Evolutionary conservation across 2,888 invertebrate genomes (phyloP), one percentile per base, ranked within the genome.

Genomic region (Venustoraphidia nigricollis): DNA sequence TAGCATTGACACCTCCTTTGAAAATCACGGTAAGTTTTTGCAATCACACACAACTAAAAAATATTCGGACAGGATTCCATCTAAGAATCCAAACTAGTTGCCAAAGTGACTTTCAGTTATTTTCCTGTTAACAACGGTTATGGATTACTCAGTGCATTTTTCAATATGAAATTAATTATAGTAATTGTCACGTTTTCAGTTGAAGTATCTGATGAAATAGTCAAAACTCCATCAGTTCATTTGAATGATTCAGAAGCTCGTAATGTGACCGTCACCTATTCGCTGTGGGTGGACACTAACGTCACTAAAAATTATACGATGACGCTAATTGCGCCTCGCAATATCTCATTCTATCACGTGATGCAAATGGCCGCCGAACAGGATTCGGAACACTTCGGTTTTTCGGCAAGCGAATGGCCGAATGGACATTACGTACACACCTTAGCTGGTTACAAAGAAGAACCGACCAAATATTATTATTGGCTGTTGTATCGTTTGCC

Each of bases 381-480:
- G 58, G 87, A 89, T 62, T 72, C 82, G 1, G 27, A 27, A 6
- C 71, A 71, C 55, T 75, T 72, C 55, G 61, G 66, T 47, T 71
- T 66, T 59, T 68, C 51, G 54, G 87, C 90, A 0, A 82, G 87
- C 56, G 86, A 88, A 62, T 91, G 91, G 91, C 90, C 91, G 2
- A 91, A 90, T 62, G 91, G 91, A 0, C 90, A 91, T 64, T 91
- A 91, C 64, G 87, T 91, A 27, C 90, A 91, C 66, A 90, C 90
- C 0, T 70, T 91, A 54, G 85, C 81, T 1, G 84, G 83, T 0
- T 81, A 79, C 61, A 81, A 81, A 62, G 86, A 87, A 61, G 83
- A 85, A 59, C 84, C 84, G 0, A 80, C 83, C 76, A 82, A 87
- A 44, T 91, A 90, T 65, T 85, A 89, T 63, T 91, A 90, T 67